Conservation (phyloP, 2,113 vertebrate species). For the Damaliscus lunatus region DNA sequence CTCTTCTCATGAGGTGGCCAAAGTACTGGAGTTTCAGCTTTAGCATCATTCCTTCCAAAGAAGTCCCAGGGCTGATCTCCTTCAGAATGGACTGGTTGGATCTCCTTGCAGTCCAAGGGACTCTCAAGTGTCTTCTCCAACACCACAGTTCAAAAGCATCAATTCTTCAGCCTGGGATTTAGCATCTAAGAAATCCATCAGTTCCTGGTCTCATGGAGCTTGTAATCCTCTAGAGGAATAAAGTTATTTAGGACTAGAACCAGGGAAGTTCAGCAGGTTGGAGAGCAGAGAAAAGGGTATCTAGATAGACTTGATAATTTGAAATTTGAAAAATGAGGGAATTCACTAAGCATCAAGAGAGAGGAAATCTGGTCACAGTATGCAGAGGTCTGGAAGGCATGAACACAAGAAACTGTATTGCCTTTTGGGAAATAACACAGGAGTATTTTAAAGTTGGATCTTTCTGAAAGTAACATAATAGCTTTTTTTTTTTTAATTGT, state of each 20-base stretch:
- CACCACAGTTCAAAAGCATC: too few relatives aligned
- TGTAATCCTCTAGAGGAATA: not conserved
- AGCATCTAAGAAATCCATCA: not conserved
- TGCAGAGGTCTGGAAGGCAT: not conserved
- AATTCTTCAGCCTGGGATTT: not conserved
- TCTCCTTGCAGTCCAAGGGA: too few relatives aligned
- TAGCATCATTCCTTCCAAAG: too few relatives aligned
- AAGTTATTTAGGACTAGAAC: not conserved
- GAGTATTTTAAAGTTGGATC: slow-evolving; percentile 27
- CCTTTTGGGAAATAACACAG: not conserved
- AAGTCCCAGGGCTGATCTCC: too few relatives aligned
- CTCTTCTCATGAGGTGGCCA: too few relatives aligned
- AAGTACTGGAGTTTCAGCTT: too few relatives aligned
- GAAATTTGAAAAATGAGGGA: not conserved
- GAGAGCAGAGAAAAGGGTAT: not conserved
- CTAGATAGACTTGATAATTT: not conserved
- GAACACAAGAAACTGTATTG: not conserved
- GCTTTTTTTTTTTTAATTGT: not conserved
- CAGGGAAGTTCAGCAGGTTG: not conserved
- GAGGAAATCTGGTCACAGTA: not conserved
- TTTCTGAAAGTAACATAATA: slow-evolving; percentile 33
- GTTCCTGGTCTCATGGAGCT: not conserved
- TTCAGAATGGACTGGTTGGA: too few relatives aligned
- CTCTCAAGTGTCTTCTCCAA: too few relatives aligned
- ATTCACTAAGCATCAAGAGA: not conserved